phyloP scores from a whole-genome alignment of 2,113 vertebrate species.

The Brachypteracias leptosomus region DNA sequence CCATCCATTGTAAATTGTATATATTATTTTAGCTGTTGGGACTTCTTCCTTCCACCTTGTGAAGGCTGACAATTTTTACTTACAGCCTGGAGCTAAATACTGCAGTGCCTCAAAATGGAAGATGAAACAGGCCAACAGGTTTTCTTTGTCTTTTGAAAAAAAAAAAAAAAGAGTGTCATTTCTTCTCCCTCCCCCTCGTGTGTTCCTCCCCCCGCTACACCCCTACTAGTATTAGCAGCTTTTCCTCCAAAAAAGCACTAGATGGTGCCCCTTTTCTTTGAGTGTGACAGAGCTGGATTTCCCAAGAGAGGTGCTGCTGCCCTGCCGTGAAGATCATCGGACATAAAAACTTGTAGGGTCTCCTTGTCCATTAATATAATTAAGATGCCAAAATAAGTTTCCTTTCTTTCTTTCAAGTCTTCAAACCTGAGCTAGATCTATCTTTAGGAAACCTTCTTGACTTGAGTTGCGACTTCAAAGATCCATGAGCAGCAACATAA shows the following conservation, averaged over 20 bases:
- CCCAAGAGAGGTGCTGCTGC: constrained; percentile 58
- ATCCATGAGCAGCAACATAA: background rate
- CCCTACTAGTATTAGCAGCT: constrained; percentile 44
- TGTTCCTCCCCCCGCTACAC: background rate
- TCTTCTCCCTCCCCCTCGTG: background rate
- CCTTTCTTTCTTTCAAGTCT: background rate
- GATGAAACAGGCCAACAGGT: constrained; percentile 62
- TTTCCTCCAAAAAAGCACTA: constrained; percentile 89
- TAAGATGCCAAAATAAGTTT: background rate
- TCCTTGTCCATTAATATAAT: constrained; percentile 1
- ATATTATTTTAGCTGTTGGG: constrained; percentile 34
- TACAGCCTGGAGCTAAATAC: constrained; percentile 39
- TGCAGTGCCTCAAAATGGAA: constrained; percentile 46
- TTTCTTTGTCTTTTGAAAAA: constrained; percentile 55
- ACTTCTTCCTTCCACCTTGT: constrained; percentile 9
- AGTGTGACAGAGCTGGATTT: constrained; percentile 58
- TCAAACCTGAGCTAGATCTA: background rate
- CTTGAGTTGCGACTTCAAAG: background rate
- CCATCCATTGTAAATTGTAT: constrained; percentile 8
- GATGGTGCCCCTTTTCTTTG: constrained; percentile 93
- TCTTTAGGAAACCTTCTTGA: background rate
- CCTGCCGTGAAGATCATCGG: constrained; percentile 49
- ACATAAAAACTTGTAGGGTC: constrained; percentile 18
- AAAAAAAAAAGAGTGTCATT: constrained; percentile 35
- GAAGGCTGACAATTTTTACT: constrained; percentile 30